Base-by-base conservation (phyloP, 1,140 invertebrate species). In the Drosophila oshimai region DNA sequence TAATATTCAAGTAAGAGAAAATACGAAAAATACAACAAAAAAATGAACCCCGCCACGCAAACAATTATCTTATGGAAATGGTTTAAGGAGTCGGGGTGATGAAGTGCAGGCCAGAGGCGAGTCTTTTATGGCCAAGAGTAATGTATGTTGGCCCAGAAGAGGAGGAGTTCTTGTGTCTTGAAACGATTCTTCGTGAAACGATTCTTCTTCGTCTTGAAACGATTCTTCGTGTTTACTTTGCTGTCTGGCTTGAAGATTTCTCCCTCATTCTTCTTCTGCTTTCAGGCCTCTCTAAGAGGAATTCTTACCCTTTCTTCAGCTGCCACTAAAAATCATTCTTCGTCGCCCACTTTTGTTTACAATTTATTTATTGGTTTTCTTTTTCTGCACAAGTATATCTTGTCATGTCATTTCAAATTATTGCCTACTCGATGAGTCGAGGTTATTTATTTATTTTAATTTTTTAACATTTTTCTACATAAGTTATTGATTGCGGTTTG, bases 1-100 rank as follows among this genome's bases (percentile, higher is more conserved):
- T 86, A 86, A 87, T 86, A 86, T 62, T 84, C 72, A 86, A 80
- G 64, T 54, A 44, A 47, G 18, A 18, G 45, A 57, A 22, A 54
- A 42, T 42, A 34, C 3, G 0, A 37, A 29, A n/a, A 3, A 3
- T 4, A 10, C 0, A 36, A 26, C 24, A 17, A 53, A 61, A 7
- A 24, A 36, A 34, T 4, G 26, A 33, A 15, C 39, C 13, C 34
- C 36, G 34, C 70, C 36, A 39, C 70, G 44, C 44, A 47, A 65
- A 67, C 60, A 67, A 67, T 67, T 67, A 67, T 67, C 62, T 67
- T 50, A 50, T 67, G 62, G 44, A 67, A 65, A 50, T 67, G 62
- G 24, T n/a, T 65, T 50, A 47, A 29, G 57, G 24, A 31, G 39
- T 5, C 36, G 36, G 13, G 26, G 28, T 65, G 60, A 51, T 65